phyloP scores from a whole-genome alignment of 1,140 invertebrate species.

The Nautilus pompilius region DNA sequence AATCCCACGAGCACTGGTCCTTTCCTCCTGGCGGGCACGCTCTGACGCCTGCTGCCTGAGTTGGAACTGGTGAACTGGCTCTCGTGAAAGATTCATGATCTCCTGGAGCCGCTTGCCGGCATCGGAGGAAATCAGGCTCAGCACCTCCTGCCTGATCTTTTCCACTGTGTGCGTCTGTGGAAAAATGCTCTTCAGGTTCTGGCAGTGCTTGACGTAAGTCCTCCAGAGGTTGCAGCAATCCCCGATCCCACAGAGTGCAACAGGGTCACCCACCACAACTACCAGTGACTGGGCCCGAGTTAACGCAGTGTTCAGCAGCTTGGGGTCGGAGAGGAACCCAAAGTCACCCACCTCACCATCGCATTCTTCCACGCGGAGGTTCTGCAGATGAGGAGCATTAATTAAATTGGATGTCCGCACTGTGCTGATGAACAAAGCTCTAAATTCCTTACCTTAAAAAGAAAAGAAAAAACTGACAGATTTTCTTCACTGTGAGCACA shows the following conservation, averaged over 20 bases:
- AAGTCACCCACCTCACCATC: slow-evolving; percentile 64
- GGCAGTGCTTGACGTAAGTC: slow-evolving; percentile 44
- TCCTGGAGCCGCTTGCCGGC: too few relatives aligned
- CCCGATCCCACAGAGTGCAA: slow-evolving; percentile 60
- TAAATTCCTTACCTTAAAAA: slow-evolving; percentile 72
- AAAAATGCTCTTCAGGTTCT: slow-evolving; percentile 42
- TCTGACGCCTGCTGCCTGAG: too few relatives aligned
- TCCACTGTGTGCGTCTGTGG: too few relatives aligned
- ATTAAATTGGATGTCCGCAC: slow-evolving; percentile 75
- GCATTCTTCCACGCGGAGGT: slow-evolving; percentile 11
- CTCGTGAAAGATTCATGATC: too few relatives aligned
- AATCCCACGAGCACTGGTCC: too few relatives aligned
- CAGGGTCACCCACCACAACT: slow-evolving; percentile 81
- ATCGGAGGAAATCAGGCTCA: too few relatives aligned
- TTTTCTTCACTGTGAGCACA: too few relatives aligned
- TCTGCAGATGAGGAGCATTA: slow-evolving; percentile 36
- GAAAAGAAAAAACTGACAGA: slow-evolving; percentile 9
- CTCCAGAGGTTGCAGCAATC: slow-evolving; percentile 43
- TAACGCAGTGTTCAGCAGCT: slow-evolving; percentile 80
- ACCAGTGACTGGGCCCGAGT: slow-evolving; percentile 81
- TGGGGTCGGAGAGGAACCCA: slow-evolving; percentile 79
- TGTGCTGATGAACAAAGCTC: slow-evolving; percentile 79
- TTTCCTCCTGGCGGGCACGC: too few relatives aligned
- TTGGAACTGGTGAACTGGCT: too few relatives aligned
- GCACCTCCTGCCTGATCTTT: too few relatives aligned